Conservation (phyloP, 2,797 vertebrate genomes). For the Yasuhikotakia modesta region DNA sequence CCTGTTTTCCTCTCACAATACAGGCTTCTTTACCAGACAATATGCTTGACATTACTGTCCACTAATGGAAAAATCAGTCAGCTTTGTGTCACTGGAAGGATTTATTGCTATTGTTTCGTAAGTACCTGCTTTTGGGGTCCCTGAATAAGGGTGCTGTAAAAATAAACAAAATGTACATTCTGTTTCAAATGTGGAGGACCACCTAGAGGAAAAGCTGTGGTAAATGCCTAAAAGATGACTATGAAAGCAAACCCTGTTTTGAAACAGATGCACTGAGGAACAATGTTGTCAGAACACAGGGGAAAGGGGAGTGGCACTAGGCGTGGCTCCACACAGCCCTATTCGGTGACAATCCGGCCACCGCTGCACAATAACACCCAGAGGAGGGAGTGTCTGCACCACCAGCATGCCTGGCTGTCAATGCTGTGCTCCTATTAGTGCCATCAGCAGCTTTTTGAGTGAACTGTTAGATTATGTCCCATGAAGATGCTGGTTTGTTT, state of each 20-base stretch:
- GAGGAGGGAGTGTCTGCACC: conserved; percentile 23
- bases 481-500: conserved; percentile 33
- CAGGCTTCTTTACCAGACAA: conserved; percentile 36
- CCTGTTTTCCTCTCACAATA: conserved; percentile 27
- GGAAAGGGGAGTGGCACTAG: neutral
- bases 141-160: neutral
- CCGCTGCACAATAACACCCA: conserved; percentile 26
- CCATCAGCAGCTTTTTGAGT: conserved; percentile 51
- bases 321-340: conserved; percentile 1
- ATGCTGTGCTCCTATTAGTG: conserved; percentile 45
- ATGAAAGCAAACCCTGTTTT: neutral
- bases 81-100: conserved; percentile 37
- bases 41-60: conserved; percentile 33
- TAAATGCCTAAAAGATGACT: neutral
- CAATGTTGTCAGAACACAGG: conserved; percentile 10
- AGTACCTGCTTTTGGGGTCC: neutral
- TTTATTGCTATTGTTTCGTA: conserved; percentile 10
- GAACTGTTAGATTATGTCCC: conserved; percentile 52
- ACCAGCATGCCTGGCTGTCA: conserved; percentile 45
- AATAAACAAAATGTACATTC: neutral
- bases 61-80: conserved; percentile 35
- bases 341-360: conserved; percentile 26
- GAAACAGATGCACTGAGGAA: conserved; percentile 8
- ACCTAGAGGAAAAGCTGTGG: neutral
- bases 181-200: neutral